phyloP scores from a whole-genome alignment of 2,888 invertebrate genomes.

The Drosophila anomelani region DNA sequence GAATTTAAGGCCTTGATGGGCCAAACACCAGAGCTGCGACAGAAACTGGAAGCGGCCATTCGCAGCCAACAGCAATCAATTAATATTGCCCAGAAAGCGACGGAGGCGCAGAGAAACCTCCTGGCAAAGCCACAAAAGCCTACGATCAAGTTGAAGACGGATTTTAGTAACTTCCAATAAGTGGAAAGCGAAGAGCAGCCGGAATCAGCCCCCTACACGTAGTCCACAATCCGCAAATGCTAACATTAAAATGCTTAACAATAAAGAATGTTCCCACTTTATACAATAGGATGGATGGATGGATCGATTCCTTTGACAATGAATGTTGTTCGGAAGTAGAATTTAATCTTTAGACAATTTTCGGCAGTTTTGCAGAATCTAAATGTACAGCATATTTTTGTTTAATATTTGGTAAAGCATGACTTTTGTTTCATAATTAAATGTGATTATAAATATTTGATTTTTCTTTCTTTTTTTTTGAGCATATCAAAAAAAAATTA shows the following conservation, averaged over 20 bases:
- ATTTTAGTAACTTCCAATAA: constrained; percentile 95
- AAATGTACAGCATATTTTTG: neutral
- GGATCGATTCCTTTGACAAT: constrained; percentile 3
- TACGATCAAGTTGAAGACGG: constrained; percentile 96
- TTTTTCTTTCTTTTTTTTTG: neutral
- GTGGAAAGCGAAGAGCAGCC: constrained; percentile 58
- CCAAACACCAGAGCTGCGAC: constrained; percentile 91
- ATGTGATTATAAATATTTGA: neutral
- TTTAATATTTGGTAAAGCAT: neutral
- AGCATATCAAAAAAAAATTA: neutral
- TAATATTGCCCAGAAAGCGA: constrained; percentile 84
- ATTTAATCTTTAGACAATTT: constrained; percentile 8
- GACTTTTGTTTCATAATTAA: neutral
- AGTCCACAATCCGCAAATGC: constrained; percentile 21
- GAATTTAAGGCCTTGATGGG: constrained; percentile 97
- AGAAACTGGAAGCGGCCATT: constrained; percentile 93
- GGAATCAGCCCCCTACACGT: constrained; percentile 3
- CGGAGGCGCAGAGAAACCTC: constrained; percentile 84
- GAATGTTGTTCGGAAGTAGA: constrained; percentile 4
- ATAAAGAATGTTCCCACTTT: constrained; percentile 19
- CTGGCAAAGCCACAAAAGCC: constrained; percentile 86
- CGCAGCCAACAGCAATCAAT: constrained; percentile 89
- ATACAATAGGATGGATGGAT: constrained; percentile 16
- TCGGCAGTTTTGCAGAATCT: neutral
- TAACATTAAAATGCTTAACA: constrained; percentile 38